Evolutionary conservation across 2,797 vertebrate genomes (phyloP).

Genomic region (Lycodopsis pacificus): DNA sequence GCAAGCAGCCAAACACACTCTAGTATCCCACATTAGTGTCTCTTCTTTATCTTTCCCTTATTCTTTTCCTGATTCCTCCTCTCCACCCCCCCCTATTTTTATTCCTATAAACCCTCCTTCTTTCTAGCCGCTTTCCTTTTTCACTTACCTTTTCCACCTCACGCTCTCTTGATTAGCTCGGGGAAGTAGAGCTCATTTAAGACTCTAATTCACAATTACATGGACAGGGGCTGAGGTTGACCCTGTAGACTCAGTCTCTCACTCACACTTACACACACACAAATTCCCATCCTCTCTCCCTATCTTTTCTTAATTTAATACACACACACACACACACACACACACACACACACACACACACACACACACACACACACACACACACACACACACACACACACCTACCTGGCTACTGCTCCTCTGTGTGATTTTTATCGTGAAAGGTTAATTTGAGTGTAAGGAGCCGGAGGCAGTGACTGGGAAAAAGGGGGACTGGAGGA

Average conservation of each 20-base stretch:
- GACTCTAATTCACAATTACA: conserved; percentile 78
- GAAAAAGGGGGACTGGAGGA: conserved; percentile 54
- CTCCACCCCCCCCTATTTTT: neutral
- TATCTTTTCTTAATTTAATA: conserved; percentile 1
- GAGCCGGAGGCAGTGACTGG: conserved; percentile 68
- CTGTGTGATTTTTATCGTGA: conserved; percentile 77
- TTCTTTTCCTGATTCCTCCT: neutral
- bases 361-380: conserved; percentile 36
- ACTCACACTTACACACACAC: neutral
- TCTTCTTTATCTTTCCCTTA: neutral
- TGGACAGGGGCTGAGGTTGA: conserved; percentile 67
- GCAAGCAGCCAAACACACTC: neutral
- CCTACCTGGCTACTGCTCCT: conserved; percentile 48
- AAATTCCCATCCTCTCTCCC: neutral
- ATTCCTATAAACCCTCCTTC: neutral
- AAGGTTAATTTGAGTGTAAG: conserved; percentile 84
- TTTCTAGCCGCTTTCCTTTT: conserved; percentile 14
- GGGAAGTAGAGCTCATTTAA: conserved; percentile 69
- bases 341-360: conserved; percentile 40
- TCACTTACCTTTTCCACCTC: conserved; percentile 25
- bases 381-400: conserved; percentile 33
- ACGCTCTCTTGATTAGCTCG: conserved; percentile 44
- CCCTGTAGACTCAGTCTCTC: conserved; percentile 40
- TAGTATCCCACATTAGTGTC: neutral
- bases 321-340: conserved; percentile 40